Evolutionary conservation across 2,888 invertebrate species (phyloP).

Genomic region (Nemotelus nigrinus): DNA sequence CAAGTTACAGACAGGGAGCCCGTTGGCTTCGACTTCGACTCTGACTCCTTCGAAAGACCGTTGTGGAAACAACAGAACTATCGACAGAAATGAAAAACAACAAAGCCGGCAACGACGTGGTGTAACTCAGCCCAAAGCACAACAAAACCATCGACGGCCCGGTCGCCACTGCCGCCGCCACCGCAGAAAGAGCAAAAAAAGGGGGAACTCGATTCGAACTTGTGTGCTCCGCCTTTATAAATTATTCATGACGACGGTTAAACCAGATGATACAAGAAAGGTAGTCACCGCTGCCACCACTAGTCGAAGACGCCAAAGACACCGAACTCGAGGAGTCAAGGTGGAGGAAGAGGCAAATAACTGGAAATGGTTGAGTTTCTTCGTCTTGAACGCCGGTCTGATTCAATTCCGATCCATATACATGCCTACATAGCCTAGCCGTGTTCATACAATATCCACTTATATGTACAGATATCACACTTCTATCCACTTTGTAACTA

Average conservation of each 20-base stretch:
- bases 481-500: neutral
- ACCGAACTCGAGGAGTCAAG: neutral
- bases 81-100: neutral
- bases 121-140: constrained; percentile 30
- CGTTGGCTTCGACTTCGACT: neutral
- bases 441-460: neutral
- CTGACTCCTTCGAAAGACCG: neutral
- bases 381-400: neutral
- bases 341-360: neutral
- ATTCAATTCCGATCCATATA: neutral
- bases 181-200: constrained; percentile 9
- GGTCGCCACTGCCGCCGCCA: too few species aligned
- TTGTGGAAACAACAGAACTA: neutral
- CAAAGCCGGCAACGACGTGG: neutral
- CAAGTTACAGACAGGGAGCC: constrained; percentile 36
- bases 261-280: constrained; percentile 44
- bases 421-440: neutral
- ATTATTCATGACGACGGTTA: constrained; percentile 61
- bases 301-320: neutral
- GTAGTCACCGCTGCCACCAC: constrained; percentile 2
- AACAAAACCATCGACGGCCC: constrained; percentile 18
- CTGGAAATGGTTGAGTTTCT: constrained; percentile 26
- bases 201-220: constrained; percentile 53
- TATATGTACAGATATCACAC: too few species aligned
- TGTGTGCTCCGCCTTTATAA: constrained; percentile 66